Evolutionary conservation across 2,113 vertebrate species (phyloP).

Genomic region (Aegithalos caudatus): DNA sequence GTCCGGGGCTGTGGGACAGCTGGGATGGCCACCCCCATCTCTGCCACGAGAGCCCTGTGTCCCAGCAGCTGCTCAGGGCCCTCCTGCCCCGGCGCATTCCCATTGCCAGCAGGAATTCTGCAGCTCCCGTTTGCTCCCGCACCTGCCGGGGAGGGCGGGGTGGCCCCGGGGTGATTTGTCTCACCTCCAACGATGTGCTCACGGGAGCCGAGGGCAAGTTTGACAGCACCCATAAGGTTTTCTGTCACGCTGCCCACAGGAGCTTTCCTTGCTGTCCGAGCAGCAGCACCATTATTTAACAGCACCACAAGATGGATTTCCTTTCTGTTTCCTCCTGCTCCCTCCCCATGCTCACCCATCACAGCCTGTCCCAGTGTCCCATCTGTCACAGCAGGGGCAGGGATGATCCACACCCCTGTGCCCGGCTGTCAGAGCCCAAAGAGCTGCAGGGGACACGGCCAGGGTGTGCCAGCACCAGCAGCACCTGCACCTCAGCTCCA

Average conservation of each 20-base stretch:
- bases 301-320: conserved; percentile 9
- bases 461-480: fast-evolving
- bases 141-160: fast-evolving
- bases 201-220: conserved; percentile 13
- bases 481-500: fast-evolving
- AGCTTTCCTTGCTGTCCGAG: not conserved
- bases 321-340: not conserved
- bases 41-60: not conserved
- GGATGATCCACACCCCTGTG: fast-evolving
- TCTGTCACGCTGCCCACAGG: conserved; percentile 18
- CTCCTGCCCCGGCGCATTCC: not conserved
- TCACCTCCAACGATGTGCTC: not conserved
- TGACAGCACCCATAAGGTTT: conserved; percentile 58
- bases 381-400: not conserved
- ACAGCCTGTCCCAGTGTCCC: not conserved
- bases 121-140: not conserved
- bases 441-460: not conserved
- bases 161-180: not conserved
- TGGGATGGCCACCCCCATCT: not conserved
- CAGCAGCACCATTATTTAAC: not conserved
- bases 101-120: not conserved
- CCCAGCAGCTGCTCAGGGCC: not conserved
- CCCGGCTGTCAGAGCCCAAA: fast-evolving
- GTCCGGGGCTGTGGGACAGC: not conserved
- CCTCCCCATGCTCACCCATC: not conserved